Conservation (phyloP, 2,113 vertebrate genomes). For the Maylandia zebra region DNA sequence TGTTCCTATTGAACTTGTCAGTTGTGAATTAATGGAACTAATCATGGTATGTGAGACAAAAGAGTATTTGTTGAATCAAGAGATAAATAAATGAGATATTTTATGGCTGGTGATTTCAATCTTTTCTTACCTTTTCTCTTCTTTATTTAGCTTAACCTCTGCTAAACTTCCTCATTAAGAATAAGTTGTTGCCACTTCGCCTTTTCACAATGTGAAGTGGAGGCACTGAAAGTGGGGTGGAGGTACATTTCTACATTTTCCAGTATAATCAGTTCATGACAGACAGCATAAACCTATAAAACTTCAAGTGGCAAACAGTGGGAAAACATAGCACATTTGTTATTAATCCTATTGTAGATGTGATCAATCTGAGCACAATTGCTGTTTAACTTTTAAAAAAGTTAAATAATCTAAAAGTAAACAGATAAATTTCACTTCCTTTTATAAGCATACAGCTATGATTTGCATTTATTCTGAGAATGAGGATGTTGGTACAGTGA, state of each 20-base stretch:
- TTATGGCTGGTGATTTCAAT: constrained; percentile 56
- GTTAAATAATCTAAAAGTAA: neutral
- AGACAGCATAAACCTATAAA: neutral
- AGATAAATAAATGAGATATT: constrained; percentile 68
- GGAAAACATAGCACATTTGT: neutral
- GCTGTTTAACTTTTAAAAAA: neutral
- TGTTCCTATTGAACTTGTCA: constrained; percentile 59
- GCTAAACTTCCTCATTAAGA: neutral
- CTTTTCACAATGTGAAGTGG: neutral
- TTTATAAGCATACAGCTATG: neutral
- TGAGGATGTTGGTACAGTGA: neutral
- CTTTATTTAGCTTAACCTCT: neutral
- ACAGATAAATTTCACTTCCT: neutral
- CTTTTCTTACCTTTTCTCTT: constrained; percentile 10
- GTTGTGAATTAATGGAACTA: constrained; percentile 64
- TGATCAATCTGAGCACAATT: neutral
- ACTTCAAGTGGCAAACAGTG: neutral
- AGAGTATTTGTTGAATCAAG: constrained; percentile 62
- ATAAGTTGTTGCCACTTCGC: neutral
- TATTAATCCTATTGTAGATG: neutral
- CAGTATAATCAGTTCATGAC: neutral
- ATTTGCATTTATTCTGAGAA: neutral
- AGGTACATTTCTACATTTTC: neutral
- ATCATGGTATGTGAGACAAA: constrained; percentile 63
- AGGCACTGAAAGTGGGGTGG: neutral